Conservation (phyloP, 1,140 invertebrate species). For the Muscidifurax raptorellus region DNA sequence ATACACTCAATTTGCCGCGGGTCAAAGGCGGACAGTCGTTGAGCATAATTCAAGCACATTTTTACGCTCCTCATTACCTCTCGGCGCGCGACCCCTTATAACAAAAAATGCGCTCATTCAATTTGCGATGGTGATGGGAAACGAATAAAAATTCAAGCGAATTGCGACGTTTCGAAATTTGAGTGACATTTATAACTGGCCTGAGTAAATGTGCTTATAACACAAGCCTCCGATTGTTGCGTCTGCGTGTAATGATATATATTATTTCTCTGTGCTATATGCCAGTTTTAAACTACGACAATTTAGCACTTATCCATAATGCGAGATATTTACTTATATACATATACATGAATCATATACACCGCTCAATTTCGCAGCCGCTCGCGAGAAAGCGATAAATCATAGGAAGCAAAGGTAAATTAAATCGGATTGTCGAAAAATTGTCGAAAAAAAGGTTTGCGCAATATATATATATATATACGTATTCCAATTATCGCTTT, state of each 20-base stretch:
- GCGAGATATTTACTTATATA: no score
- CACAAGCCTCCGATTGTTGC: not conserved
- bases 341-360: not conserved
- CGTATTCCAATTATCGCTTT: slow-evolving; percentile 45
- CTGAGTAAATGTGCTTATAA: not conserved
- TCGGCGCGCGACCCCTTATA: not conserved
- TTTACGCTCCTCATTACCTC: slow-evolving; percentile 27
- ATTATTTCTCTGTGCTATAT: not conserved
- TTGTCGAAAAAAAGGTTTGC: slow-evolving; percentile 44
- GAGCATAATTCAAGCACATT: slow-evolving; percentile 38
- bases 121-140: not conserved
- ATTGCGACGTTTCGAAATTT: not conserved
- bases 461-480: no score
- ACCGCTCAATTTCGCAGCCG: not conserved
- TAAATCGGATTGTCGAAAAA: slow-evolving; percentile 16
- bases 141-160: not conserved
- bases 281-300: not conserved
- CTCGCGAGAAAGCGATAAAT: not conserved
- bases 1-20: slow-evolving; percentile 26
- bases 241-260: not conserved
- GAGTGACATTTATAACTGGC: slow-evolving; percentile 1
- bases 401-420: slow-evolving; percentile 12
- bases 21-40: slow-evolving; percentile 32
- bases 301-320: not conserved
- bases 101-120: slow-evolving; percentile 12